These are phyloP conservation scores for Enteromius radiatus DNA, from an alignment of 2,797 vertebrate species.

Conservation along the genomic window DNA sequence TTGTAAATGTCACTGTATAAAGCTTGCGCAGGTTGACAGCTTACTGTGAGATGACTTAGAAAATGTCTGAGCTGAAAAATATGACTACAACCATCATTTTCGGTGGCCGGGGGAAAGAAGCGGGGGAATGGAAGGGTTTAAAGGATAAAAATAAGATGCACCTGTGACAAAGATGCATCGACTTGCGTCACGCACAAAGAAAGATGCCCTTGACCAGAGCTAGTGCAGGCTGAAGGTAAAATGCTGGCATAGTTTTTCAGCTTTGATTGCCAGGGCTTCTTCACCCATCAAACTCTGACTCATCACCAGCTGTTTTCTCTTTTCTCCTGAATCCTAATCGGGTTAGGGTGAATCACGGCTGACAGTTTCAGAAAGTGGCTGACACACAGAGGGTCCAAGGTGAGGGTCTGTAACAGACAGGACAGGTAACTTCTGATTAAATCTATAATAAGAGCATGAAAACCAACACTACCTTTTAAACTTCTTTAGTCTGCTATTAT, in stretches of 20 bases:
- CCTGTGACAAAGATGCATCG: conserved; percentile 60
- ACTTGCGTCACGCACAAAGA: conserved; percentile 58
- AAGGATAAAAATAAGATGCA: conserved; percentile 59
- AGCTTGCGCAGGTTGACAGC: conserved; percentile 55
- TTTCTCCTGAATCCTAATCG: conserved; percentile 1
- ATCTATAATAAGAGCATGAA: neutral
- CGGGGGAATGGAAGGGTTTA: conserved; percentile 16
- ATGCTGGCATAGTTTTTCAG: conserved; percentile 39
- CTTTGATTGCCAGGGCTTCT: conserved; percentile 52
- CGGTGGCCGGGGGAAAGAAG: conserved; percentile 7
- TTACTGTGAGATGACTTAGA: conserved; percentile 48
- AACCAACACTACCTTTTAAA: neutral
- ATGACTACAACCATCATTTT: conserved; percentile 39
- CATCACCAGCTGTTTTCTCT: conserved; percentile 65
- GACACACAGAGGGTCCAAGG: conserved; percentile 4
- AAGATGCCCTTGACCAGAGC: conserved; percentile 64
- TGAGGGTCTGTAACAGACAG: conserved; percentile 1
- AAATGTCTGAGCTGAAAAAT: conserved; percentile 56
- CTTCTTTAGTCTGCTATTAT: too few species aligned
- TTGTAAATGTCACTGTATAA: conserved; percentile 57
- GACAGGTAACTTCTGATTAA: neutral
- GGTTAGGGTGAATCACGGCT: conserved; percentile 1
- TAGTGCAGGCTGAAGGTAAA: conserved; percentile 50
- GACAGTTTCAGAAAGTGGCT: neutral
- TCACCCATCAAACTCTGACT: conserved; percentile 60